These are phyloP conservation scores for Poeciliopsis presidionis DNA, from an alignment of 2,797 vertebrate species.

Conservation along the genomic window DNA sequence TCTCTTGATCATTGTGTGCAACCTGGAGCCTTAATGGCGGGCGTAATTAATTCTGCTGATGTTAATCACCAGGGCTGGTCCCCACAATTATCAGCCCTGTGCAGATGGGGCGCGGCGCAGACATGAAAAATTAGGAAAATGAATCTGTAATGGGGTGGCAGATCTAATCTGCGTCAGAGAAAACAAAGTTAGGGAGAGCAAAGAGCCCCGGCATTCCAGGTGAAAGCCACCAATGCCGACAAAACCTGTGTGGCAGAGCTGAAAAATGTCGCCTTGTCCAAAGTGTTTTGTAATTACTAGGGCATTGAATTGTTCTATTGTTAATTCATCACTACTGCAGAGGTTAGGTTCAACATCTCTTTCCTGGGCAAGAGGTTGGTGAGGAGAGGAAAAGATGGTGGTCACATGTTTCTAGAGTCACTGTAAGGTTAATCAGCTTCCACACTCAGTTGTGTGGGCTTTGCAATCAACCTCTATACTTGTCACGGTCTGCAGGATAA, in stretches of 20 bases:
- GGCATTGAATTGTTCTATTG: conserved; percentile 98
- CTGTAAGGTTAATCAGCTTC: conserved; percentile 98
- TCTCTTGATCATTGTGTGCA: conserved; percentile 99
- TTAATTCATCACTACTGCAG: conserved; percentile 98
- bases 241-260: conserved; percentile 92
- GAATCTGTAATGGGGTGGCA: conserved; percentile 99
- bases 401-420: conserved; percentile 90
- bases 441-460: conserved; percentile 87
- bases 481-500: conserved; percentile 25
- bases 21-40: conserved; percentile 99
- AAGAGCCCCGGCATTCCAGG: conserved; percentile 92
- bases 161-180: conserved; percentile 99
- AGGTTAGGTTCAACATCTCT: conserved; percentile 97
- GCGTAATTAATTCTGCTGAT: conserved; percentile 99
- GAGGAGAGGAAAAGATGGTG: conserved; percentile 83
- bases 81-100: conserved; percentile 99
- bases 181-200: conserved; percentile 99
- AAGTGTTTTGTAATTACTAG: conserved; percentile 99
- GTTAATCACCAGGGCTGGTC: conserved; percentile 99
- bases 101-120: conserved; percentile 99
- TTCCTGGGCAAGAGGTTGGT: conserved; percentile 89
- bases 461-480: conserved; percentile 78
- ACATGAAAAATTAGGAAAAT: conserved; percentile 99
- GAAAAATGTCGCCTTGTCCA: conserved; percentile 98
- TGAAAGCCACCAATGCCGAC: conserved; percentile 87